Conservation (phyloP, 1,140 invertebrate genomes). For the Listronotus oregonensis region DNA sequence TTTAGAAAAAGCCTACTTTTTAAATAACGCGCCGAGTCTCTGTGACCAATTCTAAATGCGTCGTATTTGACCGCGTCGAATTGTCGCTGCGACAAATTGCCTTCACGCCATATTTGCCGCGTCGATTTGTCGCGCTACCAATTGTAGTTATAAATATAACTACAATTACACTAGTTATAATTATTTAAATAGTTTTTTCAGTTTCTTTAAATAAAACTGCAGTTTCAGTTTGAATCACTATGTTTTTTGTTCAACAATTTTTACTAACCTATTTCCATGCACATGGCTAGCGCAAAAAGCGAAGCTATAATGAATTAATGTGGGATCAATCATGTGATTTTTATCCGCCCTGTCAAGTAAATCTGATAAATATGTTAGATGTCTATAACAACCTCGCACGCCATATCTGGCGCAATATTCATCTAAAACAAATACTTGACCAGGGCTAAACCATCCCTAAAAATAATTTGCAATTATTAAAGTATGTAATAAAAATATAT, state of each 20-base stretch:
- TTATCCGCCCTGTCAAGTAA: conserved; percentile 94
- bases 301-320: conserved; percentile 97
- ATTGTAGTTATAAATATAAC: too few relatives aligned
- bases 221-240: conserved; percentile 3
- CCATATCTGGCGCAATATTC: conserved; percentile 98
- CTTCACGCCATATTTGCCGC: too few relatives aligned
- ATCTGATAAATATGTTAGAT: conserved; percentile 95
- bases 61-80: too few relatives aligned
- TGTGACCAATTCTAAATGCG: too few relatives aligned
- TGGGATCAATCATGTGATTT: conserved; percentile 95
- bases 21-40: too few relatives aligned
- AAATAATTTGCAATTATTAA: conserved; percentile 33
- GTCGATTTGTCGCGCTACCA: too few relatives aligned
- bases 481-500: too few relatives aligned
- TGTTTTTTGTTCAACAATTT: conserved; percentile 33
- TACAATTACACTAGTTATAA: too few relatives aligned
- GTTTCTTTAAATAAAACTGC: too few relatives aligned
- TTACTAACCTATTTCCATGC: conserved; percentile 87
- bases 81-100: too few relatives aligned
- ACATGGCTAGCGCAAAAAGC: conserved; percentile 99
- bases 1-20: too few relatives aligned
- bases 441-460: conserved; percentile 98
- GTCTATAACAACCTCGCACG: conserved; percentile 94
- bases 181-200: too few relatives aligned
- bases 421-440: conserved; percentile 97